Conservation (phyloP, 2,113 vertebrate genomes). For the Tenebrosternarchus preto region DNA sequence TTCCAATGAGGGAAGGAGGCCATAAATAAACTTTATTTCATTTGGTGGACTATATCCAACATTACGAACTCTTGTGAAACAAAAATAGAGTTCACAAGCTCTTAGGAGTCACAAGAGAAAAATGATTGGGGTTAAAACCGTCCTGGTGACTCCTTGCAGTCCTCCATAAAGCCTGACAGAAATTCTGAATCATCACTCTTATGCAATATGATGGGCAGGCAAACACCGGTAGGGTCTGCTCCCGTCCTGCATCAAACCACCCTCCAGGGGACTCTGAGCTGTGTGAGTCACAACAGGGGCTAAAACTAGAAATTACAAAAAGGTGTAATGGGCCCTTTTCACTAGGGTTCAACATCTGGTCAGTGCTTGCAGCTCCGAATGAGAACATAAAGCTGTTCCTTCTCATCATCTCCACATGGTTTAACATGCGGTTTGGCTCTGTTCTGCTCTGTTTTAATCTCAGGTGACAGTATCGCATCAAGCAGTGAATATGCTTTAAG, state of each 20-base stretch:
- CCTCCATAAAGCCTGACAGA: not conserved
- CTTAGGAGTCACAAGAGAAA: not conserved
- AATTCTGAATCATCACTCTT: not conserved
- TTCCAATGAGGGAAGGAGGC: not conserved
- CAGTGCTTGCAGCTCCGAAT: not conserved
- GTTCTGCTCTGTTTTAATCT: not conserved
- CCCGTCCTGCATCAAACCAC: not conserved
- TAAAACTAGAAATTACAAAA: conserved; percentile 3
- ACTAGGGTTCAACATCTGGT: not conserved
- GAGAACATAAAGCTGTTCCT: not conserved
- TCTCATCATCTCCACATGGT: conserved; percentile 5
- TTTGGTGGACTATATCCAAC: not conserved
- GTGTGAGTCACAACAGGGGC: not conserved
- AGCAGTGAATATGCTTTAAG: not conserved
- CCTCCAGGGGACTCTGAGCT: not conserved
- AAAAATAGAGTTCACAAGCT: not conserved
- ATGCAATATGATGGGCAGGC: not conserved
- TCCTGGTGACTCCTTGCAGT: not conserved
- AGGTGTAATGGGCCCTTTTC: not conserved
- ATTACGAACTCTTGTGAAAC: not conserved
- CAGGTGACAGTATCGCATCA: conserved; percentile 1
- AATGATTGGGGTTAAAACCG: not conserved
- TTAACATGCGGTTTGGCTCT: not conserved
- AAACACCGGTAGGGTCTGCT: not conserved
- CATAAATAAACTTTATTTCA: not conserved